phyloP scores from a whole-genome alignment of 2,797 vertebrate genomes.

The Austrolebias charrua region DNA sequence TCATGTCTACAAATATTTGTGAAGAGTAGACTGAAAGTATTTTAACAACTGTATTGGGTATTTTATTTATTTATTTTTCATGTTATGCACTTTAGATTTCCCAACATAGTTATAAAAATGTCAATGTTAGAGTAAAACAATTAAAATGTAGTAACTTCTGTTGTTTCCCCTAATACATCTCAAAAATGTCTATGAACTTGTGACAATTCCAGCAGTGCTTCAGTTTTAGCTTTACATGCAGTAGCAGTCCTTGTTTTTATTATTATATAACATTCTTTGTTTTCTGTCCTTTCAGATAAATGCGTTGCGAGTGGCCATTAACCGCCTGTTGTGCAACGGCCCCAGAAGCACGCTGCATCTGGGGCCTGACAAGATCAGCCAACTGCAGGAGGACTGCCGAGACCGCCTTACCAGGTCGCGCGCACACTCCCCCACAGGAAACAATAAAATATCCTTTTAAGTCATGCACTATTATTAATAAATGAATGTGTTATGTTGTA shows the following conservation, averaged over 20 bases:
- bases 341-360: constrained; percentile 62
- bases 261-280: not conserved
- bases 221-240: not conserved
- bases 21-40: no score
- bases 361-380: constrained; percentile 64
- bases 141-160: no score
- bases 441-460: not conserved
- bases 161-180: no score
- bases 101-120: no score
- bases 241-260: not conserved
- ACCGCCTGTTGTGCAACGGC: constrained; percentile 82
- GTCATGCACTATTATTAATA: not conserved
- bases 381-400: constrained; percentile 81
- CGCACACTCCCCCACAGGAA: not conserved
- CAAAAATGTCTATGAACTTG: no score
- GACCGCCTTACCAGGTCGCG: constrained; percentile 83
- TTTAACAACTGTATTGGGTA: no score
- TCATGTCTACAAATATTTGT: no score
- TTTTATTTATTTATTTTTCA: no score
- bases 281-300: constrained; percentile 82
- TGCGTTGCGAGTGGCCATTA: constrained; percentile 82
- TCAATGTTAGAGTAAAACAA: no score
- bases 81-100: no score
- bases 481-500: constrained; percentile 52
- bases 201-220: not conserved